Evolutionary conservation across 2,113 vertebrate genomes (phyloP).

Genomic region (Lasiurus cinereus): DNA sequence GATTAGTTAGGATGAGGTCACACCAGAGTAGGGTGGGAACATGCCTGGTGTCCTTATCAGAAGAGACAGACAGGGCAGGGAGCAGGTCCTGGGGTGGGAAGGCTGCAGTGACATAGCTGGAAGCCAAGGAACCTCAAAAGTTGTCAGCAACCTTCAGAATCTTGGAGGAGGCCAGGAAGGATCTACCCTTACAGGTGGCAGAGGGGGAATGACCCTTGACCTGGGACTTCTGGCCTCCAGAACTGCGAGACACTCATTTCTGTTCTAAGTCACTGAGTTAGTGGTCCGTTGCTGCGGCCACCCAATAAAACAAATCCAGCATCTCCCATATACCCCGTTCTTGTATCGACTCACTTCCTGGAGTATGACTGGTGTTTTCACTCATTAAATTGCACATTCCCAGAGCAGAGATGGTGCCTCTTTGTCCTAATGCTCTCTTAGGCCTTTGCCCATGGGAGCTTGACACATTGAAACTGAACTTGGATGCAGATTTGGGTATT

Average conservation of each 20-base stretch:
- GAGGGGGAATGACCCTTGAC: fast-evolving
- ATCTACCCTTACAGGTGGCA: no score
- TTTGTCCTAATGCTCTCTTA: no score
- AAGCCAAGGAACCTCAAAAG: fast-evolving
- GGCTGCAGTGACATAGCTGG: fast-evolving
- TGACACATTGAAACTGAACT: background rate
- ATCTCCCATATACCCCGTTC: fast-evolving
- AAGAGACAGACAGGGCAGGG: background rate
- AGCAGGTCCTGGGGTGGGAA: fast-evolving
- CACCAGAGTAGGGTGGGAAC: background rate
- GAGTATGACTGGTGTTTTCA: background rate
- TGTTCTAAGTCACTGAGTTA: background rate
- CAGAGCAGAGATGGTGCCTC: fast-evolving
- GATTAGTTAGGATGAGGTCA: background rate
- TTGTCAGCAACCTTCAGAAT: fast-evolving
- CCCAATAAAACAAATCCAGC: fast-evolving
- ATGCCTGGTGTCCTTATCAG: background rate
- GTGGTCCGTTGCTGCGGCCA: fast-evolving
- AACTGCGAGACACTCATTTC: background rate
- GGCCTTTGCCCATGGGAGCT: background rate
- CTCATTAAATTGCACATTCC: background rate
- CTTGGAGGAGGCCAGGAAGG: background rate
- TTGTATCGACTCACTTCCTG: background rate
- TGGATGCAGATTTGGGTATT: background rate
- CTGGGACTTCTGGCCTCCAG: background rate